These are phyloP conservation scores for Anguilla obscura DNA, from an alignment of 2,797 vertebrate genomes.

Conservation along the genomic window DNA sequence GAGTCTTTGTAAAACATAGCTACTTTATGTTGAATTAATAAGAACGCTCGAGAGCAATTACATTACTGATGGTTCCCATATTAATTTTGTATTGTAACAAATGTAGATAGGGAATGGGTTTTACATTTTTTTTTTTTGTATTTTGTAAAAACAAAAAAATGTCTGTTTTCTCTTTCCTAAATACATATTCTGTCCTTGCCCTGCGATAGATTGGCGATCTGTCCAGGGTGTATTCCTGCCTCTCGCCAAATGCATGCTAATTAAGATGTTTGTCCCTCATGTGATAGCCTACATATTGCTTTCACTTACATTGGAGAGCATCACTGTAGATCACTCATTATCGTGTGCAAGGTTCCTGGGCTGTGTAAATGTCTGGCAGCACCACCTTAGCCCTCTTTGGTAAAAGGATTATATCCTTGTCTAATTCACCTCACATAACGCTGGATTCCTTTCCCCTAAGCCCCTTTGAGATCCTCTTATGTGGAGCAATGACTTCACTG, in stretches of 20 bases:
- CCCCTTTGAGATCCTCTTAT: slow-evolving; percentile 16
- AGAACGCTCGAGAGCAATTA: slow-evolving; percentile 6
- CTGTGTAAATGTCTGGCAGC: slow-evolving; percentile 21
- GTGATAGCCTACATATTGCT: background rate
- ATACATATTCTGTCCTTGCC: background rate
- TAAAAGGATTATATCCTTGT: slow-evolving; percentile 15
- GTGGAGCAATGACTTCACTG: slow-evolving; percentile 4
- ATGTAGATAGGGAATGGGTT: background rate
- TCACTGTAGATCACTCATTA: background rate
- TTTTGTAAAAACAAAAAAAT: too few species aligned
- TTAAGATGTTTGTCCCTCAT: background rate
- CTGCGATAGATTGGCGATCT: background rate
- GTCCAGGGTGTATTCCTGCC: too few species aligned
- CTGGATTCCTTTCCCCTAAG: background rate
- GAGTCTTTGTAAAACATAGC: background rate
- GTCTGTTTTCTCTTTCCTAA: too few species aligned
- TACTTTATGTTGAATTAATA: background rate
- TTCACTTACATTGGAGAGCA: background rate
- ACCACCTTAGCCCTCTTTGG: slow-evolving; percentile 8
- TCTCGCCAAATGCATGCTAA: too few species aligned
- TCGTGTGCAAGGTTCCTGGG: background rate
- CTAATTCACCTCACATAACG: slow-evolving; percentile 15
- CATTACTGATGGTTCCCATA: slow-evolving; percentile 16
- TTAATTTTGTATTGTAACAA: background rate
- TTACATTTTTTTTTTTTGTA: background rate